Conservation (phyloP, 2,113 vertebrate genomes). For the Nanger granti region DNA sequence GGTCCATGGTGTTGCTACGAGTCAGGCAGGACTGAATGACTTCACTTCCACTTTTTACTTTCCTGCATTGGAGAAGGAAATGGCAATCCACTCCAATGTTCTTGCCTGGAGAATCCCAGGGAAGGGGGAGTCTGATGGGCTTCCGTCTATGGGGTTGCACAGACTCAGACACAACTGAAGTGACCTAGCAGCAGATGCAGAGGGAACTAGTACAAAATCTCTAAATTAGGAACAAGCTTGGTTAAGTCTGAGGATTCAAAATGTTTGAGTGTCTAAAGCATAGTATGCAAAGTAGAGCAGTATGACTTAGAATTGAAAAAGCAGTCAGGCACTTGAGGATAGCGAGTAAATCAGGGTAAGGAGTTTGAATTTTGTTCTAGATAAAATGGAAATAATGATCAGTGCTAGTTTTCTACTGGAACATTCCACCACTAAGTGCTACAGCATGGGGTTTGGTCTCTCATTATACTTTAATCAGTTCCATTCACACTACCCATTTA, state of each 20-base stretch:
- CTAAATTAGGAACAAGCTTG: not conserved
- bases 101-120: no score
- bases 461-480: not conserved
- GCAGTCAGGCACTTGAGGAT: not conserved
- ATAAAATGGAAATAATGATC: not conserved
- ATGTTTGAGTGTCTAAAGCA: not conserved
- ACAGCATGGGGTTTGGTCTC: not conserved
- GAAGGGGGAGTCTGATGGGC: no score
- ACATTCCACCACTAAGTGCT: not conserved
- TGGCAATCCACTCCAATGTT: no score
- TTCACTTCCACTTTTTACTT: no score
- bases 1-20: fast-evolving
- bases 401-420: not conserved
- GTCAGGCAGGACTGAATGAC: no score
- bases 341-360: not conserved
- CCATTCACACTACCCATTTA: not conserved
- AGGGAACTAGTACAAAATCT: not conserved
- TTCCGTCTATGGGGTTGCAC: no score
- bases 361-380: not conserved
- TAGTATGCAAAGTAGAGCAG: not conserved
- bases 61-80: no score
- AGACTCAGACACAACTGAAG: no score
- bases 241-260: not conserved
- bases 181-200: not conserved
- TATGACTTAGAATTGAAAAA: not conserved